Evolutionary conservation across 2,888 invertebrate genomes (phyloP).

Genomic region (Euzophera pinguis): DNA sequence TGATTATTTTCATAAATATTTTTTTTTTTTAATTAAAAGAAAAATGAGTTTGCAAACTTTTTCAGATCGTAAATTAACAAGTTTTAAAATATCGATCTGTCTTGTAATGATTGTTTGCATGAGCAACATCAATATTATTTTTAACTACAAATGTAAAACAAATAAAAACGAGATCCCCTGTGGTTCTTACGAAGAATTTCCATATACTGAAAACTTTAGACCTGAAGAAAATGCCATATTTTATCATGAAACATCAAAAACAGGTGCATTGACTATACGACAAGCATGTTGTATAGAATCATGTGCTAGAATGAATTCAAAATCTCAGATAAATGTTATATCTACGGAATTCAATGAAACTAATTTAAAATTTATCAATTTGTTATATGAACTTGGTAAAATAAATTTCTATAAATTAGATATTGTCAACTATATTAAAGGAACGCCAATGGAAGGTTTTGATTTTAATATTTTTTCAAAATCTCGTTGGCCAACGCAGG

Average conservation of each 20-base stretch:
- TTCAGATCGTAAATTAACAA: too few relatives aligned
- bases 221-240: neutral
- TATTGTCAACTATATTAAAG: neutral
- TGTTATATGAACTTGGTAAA: neutral
- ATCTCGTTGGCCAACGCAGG: slow-evolving; percentile 72
- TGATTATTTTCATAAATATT: too few relatives aligned
- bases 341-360: neutral
- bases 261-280: neutral
- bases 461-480: neutral
- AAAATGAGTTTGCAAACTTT: too few relatives aligned
- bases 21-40: too few relatives aligned
- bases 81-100: too few relatives aligned
- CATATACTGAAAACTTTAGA: neutral
- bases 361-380: neutral
- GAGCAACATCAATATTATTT: too few relatives aligned
- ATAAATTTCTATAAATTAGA: neutral
- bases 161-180: too few relatives aligned
- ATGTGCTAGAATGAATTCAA: neutral
- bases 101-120: too few relatives aligned
- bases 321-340: neutral
- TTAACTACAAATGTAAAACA: too few relatives aligned
- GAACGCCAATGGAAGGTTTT: neutral
- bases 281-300: neutral
- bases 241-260: neutral
- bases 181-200: neutral